phyloP scores from a whole-genome alignment of 2,113 vertebrate species.

The Camelus dromedarius region DNA sequence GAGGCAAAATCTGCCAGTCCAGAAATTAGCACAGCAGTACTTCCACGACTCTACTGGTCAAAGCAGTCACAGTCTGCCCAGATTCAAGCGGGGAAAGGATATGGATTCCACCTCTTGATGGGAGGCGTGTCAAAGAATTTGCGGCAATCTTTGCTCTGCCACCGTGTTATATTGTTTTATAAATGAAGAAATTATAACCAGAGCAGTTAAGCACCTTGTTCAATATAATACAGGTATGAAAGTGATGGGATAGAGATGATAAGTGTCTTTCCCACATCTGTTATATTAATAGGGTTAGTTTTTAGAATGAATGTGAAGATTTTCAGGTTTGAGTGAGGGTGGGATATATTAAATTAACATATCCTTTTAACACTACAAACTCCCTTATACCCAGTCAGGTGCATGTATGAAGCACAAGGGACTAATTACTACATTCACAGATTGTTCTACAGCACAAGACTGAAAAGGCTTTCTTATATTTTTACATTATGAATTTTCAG shows the following conservation, averaged over 20 bases:
- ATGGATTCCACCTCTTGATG: not conserved
- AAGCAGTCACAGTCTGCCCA: not conserved
- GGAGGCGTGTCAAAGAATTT: not conserved
- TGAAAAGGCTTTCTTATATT: constrained; percentile 21
- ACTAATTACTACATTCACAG: constrained; percentile 52
- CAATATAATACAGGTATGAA: constrained; percentile 18
- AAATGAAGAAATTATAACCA: constrained; percentile 12
- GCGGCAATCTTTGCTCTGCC: not conserved
- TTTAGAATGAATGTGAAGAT: constrained; percentile 37
- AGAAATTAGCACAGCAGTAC: not conserved
- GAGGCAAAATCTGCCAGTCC: not conserved
- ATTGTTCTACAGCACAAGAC: not conserved
- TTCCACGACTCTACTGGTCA: not conserved
- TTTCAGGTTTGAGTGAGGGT: constrained; percentile 20
- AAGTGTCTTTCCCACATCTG: not conserved
- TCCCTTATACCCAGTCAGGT: not conserved
- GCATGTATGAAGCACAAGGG: not conserved
- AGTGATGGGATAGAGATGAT: not conserved
- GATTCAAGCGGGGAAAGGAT: not conserved
- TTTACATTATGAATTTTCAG: constrained; percentile 78
- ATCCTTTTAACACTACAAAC: constrained; percentile 45
- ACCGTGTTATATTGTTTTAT: constrained; percentile 23
- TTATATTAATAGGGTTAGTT: constrained; percentile 16
- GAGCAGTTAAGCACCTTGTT: constrained; percentile 30
- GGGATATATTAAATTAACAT: not conserved